Evolutionary conservation across 2,888 invertebrate genomes (phyloP).

Genomic region (Molorchus minor): DNA sequence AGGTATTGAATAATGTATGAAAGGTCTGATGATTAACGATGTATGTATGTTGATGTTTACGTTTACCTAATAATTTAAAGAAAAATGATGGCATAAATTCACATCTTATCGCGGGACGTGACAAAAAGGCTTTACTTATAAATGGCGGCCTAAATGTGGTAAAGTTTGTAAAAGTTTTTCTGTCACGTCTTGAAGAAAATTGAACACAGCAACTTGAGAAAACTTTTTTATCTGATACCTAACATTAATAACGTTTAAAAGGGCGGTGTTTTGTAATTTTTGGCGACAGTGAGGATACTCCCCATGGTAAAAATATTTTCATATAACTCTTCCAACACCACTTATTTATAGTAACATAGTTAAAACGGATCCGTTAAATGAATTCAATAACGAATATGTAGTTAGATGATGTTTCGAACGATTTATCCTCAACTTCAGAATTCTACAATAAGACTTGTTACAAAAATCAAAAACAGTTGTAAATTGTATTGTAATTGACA

Average conservation of each 20-base stretch:
- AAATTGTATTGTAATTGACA: no score
- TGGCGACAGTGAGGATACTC: no score
- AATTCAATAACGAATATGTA: no score
- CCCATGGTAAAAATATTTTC: no score
- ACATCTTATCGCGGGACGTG: constrained; percentile 10
- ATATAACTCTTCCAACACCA: no score
- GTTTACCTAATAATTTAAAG: constrained; percentile 30
- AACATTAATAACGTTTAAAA: not conserved
- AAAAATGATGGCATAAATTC: constrained; percentile 19
- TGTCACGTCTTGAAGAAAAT: not conserved
- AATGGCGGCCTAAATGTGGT: constrained; percentile 1
- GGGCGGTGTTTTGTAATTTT: no score
- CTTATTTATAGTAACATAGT: no score
- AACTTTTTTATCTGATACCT: not conserved
- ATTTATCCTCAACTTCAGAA: no score
- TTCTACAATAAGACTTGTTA: no score
- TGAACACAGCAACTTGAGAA: not conserved
- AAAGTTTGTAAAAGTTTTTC: constrained; percentile 5
- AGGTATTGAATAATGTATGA: constrained; percentile 41
- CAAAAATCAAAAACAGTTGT: no score
- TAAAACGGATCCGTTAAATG: no score
- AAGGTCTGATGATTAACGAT: constrained; percentile 38
- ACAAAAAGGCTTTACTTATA: constrained; percentile 17
- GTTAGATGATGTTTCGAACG: no score
- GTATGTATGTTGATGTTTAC: constrained; percentile 32